Base-by-base conservation (phyloP, 1,140 invertebrate genomes). In the Zophobas morio region DNA sequence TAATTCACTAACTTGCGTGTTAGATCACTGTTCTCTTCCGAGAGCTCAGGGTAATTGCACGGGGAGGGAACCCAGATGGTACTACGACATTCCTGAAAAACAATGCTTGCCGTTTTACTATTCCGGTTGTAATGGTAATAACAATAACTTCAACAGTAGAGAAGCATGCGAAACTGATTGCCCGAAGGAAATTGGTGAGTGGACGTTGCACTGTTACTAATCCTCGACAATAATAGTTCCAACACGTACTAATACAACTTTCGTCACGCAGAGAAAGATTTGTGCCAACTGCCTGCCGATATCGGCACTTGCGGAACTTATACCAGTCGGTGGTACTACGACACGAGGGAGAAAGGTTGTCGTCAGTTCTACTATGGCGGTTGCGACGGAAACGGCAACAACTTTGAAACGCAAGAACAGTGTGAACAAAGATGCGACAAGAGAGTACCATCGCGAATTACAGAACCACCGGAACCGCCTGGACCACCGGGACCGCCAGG, bases 91-190 rank as follows among this genome's bases (percentile, higher is more conserved):
- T 54, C 88, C 90, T 39, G 93, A 96, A 86, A 94, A 96, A 85
- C 91, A 94, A 74, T 99, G 98, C 90, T 90, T 94, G 89, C 95
- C 96, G 54, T 99, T 99, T 90, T 97, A 97, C 90, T 99, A 96
- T 89, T 93, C 92, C 76, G 97, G 97, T 79, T 98, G 96, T 88
- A 92, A 92, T 81, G 96, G 96, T 78, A 99, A 98, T 89, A 90
- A 89, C 83, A 98, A 98, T 89, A 93, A 93, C 84, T 99, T 96
- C 90, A 89, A 90, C 51, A 91, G 90, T 84, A 90, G 92, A 86
- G 90, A 92, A 78, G 90, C 91, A 85, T 99, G 97, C 87, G 92
- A 94, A 83, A 86, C 89, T 71, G 89, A 92, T 82, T 98, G 97
- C 88, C 94, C 96, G 49, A 88, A 91, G 70, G 90, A 91, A 84